phyloP scores from a whole-genome alignment of 2,113 vertebrate genomes.

The Marcusenius ussheri region DNA sequence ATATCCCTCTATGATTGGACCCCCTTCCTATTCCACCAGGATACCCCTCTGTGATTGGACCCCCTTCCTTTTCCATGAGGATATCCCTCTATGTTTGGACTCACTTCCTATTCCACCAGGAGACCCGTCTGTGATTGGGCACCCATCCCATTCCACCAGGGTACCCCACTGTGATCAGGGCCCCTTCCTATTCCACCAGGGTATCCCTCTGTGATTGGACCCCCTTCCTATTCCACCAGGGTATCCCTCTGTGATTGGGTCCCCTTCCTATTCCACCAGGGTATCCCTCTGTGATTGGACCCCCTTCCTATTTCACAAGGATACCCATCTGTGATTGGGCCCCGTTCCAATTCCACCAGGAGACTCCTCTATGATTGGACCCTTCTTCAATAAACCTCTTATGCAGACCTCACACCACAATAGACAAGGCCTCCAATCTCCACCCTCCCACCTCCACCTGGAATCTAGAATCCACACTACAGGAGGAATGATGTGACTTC shows the following conservation, averaged over 20 bases:
- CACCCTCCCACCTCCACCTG: background rate
- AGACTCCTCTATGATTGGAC: background rate
- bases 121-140: background rate
- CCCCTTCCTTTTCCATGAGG: background rate
- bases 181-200: conserved; percentile 6
- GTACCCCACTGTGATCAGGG: background rate
- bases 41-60: background rate
- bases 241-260: background rate
- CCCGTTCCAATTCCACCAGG: background rate
- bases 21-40: background rate
- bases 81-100: background rate
- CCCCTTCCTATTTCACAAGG: background rate
- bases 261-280: background rate
- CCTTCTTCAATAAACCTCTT: conserved; percentile 37
- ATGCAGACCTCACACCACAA: conserved; percentile 28
- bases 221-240: background rate
- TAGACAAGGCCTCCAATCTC: conserved; percentile 11
- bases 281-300: background rate
- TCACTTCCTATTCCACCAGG: background rate
- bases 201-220: background rate
- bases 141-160: conserved; percentile 10
- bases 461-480: background rate
- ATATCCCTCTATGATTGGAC: background rate
- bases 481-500: background rate
- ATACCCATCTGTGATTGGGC: background rate